A percentile compares a stretch with the other conserved stretches of the same genome.
phyloP scores from a whole-genome alignment of 2,888 invertebrate species.

The Campopleginae sp. region DNA sequence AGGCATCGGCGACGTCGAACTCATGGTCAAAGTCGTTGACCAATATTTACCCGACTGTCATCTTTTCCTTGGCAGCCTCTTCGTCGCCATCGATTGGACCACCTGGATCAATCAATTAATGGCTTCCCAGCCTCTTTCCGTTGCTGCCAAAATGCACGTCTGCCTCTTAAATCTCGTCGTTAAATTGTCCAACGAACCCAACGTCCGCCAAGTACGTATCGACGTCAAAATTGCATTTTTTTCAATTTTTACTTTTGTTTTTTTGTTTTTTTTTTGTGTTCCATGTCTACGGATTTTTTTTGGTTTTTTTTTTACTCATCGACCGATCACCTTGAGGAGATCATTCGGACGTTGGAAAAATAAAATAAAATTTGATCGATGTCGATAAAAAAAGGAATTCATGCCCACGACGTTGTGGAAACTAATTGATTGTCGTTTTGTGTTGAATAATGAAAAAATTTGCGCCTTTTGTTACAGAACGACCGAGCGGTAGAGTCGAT shows the following conservation, averaged over 20 bases:
- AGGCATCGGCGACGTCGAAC: conserved; percentile 87
- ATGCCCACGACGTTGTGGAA: too few species aligned
- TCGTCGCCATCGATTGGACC: conserved; percentile 89
- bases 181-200: conserved; percentile 90
- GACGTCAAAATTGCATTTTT: too few species aligned
- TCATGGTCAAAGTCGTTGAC: conserved; percentile 88
- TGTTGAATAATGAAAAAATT: not conserved
- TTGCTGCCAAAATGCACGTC: conserved; percentile 86
- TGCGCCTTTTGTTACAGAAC: conserved; percentile 77
- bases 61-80: conserved; percentile 89
- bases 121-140: conserved; percentile 82
- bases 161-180: conserved; percentile 89
- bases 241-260: too few species aligned
- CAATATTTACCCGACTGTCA: conserved; percentile 90
- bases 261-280: conserved; percentile 7
- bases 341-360: too few species aligned
- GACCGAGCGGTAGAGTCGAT: conserved; percentile 85
- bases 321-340: too few species aligned
- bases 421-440: not conserved
- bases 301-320: too few species aligned
- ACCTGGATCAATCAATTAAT: conserved; percentile 86
- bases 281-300: too few species aligned
- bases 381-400: too few species aligned
- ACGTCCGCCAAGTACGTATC: conserved; percentile 86
- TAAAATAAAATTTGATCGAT: too few species aligned